A percentile compares a stretch with the other conserved stretches of the same genome.
Conservation (phyloP, 2,888 invertebrate species). For the Abscondita cerata region DNA sequence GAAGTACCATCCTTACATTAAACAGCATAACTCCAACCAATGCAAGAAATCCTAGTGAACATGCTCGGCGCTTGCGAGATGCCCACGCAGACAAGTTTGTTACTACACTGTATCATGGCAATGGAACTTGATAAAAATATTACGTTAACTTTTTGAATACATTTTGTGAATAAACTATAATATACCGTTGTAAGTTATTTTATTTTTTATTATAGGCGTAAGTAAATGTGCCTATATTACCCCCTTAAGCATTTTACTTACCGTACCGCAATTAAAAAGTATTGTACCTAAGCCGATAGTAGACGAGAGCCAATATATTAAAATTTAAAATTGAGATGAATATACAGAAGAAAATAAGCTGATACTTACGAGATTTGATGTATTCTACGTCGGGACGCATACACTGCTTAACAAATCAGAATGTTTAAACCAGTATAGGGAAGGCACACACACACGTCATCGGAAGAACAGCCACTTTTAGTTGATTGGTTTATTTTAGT, state of each 20-base stretch:
- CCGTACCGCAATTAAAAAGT: not conserved
- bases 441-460: not conserved
- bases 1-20: not conserved
- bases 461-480: conserved; percentile 4
- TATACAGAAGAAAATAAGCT: not conserved
- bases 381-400: conserved; percentile 1
- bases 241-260: too few species aligned
- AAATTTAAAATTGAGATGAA: not conserved
- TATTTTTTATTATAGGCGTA: too few species aligned
- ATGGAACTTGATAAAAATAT: conserved; percentile 1
- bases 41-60: conserved; percentile 2
- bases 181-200: not conserved
- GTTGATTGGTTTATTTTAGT: conserved; percentile 4
- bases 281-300: not conserved
- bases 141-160: too few species aligned
- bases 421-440: not conserved
- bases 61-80: not conserved
- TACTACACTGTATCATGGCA: conserved; percentile 4
- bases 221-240: not conserved
- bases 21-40: not conserved
- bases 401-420: not conserved
- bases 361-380: not conserved
- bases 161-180: not conserved
- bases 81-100: conserved; percentile 3
- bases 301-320: not conserved